Base-by-base conservation (phyloP, 2,888 invertebrate genomes). In the Nomada ruficornis region DNA sequence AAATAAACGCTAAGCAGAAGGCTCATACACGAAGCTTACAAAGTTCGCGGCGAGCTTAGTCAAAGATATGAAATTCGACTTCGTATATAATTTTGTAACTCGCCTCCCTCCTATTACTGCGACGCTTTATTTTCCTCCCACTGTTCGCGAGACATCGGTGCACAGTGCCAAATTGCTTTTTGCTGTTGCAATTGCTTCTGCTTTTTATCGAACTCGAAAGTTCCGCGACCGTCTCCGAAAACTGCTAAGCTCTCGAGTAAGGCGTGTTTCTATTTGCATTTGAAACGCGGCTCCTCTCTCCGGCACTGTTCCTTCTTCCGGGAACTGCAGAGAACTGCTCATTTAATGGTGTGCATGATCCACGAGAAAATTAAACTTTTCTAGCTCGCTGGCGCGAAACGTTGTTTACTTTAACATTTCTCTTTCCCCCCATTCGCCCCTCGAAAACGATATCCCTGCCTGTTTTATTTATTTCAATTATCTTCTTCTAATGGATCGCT, bases 241-340 rank as follows among this genome's bases (percentile, higher is more conserved):
- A 79, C 62, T 50, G 67, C 50, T 64, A 65, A 80, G 59, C 67
- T 63, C 62, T 20, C 42, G 55, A 68, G n/a, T 9, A 47, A 57
- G 63, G 72, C 72, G 68, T 63, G 80, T 64, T 79, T 63, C 67
- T 67, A 80, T 80, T 79, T 80, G 80, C 80, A 80, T 80, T 68
- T 73, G 72, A 80, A 79, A 80, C 80, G 80, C n/a, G 54, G 50
- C 63, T 57, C 15, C 57, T 13, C 36, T 23, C 18, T 15, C 23
- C 54, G 59, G 36, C 47, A n/a, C 60, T 13, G n/a, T 50, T 50
- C 54, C 54, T 9, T 18, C n/a, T 20, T 54, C 20, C 54, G 29
- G 44, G 64, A 62, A 70, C 54, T 11, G 60, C 62, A 55, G 62
- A 42, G 82, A 75, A 82, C 75, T 67, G 82, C 69, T 36, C 70